These are phyloP conservation scores for Ligdia adustata DNA, from an alignment of 2,888 invertebrate species.

Conservation along the genomic window DNA sequence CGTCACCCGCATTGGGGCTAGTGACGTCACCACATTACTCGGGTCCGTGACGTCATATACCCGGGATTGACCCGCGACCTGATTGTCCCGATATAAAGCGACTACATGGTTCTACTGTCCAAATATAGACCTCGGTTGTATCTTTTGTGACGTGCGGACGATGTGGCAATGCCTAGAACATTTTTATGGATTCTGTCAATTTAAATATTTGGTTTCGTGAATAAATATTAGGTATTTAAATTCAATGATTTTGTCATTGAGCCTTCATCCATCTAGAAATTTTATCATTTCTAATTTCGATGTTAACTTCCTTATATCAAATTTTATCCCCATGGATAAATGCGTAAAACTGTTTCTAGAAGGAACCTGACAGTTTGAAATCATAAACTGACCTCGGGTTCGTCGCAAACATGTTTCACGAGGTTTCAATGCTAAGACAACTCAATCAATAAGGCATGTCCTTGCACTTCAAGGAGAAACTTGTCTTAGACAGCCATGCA, in stretches of 20 bases:
- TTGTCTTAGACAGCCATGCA: slow-evolving; percentile 12
- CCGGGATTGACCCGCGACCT: slow-evolving; percentile 53
- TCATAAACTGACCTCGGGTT: neutral
- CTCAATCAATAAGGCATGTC: slow-evolving; percentile 13
- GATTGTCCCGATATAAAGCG: slow-evolving; percentile 49
- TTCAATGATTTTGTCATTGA: no score
- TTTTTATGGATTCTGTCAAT: no score
- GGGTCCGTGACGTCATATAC: no score
- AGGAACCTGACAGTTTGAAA: no score
- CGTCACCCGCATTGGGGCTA: slow-evolving; percentile 26
- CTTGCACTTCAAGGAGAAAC: slow-evolving; percentile 12
- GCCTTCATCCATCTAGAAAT: no score
- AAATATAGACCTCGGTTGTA: slow-evolving; percentile 47
- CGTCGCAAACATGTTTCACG: neutral
- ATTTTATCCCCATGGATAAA: no score
- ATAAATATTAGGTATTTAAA: no score
- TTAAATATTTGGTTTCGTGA: no score
- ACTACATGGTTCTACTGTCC: slow-evolving; percentile 35
- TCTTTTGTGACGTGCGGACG: slow-evolving; percentile 31
- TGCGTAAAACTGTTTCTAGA: no score
- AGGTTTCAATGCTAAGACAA: neutral
- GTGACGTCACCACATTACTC: slow-evolving; percentile 60
- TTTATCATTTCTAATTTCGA: no score
- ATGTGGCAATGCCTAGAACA: slow-evolving; percentile 10
- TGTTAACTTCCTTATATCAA: no score